Evolutionary conservation across 2,113 vertebrate genomes (phyloP).

Genomic region (Mus spicilegus): DNA sequence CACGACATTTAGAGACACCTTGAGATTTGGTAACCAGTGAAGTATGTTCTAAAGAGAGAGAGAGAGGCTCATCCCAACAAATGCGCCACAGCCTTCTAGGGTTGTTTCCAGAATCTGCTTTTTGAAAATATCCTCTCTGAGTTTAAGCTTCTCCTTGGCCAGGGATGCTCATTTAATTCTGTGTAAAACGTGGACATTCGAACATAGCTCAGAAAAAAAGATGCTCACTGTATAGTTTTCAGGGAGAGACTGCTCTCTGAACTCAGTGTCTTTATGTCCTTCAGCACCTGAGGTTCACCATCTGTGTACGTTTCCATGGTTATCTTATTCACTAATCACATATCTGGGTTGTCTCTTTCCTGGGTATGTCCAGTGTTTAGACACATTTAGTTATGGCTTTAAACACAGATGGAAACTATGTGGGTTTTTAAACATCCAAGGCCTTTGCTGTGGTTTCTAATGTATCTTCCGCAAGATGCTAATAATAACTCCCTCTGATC

Average conservation of each 20-base stretch:
- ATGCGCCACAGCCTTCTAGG: background rate
- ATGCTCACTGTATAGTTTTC: background rate
- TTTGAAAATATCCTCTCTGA: conserved; percentile 38
- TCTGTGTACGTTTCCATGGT: background rate
- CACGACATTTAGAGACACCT: background rate
- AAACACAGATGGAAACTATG: conserved; percentile 68
- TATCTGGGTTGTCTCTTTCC: conserved; percentile 51
- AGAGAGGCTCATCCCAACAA: background rate
- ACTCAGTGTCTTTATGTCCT: background rate
- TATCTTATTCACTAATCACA: conserved; percentile 15
- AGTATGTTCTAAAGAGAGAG: background rate
- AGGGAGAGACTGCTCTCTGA: background rate
- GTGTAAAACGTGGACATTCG: background rate
- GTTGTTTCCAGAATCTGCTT: background rate
- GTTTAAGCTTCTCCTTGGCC: background rate
- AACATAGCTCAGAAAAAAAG: conserved; percentile 14
- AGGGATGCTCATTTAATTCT: conserved; percentile 27
- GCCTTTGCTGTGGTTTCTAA: conserved; percentile 67
- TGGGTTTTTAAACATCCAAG: conserved; percentile 67
- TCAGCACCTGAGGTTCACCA: background rate
- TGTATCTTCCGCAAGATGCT: conserved; percentile 68
- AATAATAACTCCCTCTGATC: conserved; percentile 77
- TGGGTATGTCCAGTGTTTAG: background rate
- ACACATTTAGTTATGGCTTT: conserved; percentile 52
- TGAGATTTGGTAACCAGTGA: background rate